Percentiles rank a stretch among this genome's conserved stretches.
phyloP scores from a whole-genome alignment of 2,888 invertebrate species.

The Cheilosia urbana region DNA sequence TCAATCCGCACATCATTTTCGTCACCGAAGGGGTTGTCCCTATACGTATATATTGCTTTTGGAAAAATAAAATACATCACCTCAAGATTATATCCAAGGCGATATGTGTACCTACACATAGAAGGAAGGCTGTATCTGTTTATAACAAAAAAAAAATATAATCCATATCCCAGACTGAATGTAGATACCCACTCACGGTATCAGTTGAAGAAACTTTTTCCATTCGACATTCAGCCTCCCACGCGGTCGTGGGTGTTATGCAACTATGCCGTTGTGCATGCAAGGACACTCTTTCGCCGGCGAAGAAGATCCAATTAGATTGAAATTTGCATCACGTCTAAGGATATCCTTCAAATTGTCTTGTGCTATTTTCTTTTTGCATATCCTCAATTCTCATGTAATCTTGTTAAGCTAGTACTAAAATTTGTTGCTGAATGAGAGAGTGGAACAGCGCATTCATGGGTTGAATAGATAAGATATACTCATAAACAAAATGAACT shows the following conservation, averaged over 20 bases:
- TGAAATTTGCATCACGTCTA: slow-evolving; percentile 21
- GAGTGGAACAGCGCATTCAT: neutral
- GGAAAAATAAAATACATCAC: neutral
- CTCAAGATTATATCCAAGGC: neutral
- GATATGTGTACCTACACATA: neutral
- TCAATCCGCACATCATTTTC: neutral
- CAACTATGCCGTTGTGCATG: neutral
- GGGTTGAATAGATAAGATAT: neutral
- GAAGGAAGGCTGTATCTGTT: neutral
- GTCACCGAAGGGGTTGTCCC: neutral
- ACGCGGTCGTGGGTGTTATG: neutral
- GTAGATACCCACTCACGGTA: too few relatives aligned
- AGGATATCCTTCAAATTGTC: slow-evolving; percentile 23
- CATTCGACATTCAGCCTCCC: too few relatives aligned
- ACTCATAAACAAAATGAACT: neutral
- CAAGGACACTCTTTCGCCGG: neutral
- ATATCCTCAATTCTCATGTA: neutral
- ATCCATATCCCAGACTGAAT: too few relatives aligned
- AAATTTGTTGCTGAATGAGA: slow-evolving; percentile 26
- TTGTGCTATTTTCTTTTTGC: slow-evolving; percentile 3
- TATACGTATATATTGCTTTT: neutral
- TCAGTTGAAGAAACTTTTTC: too few relatives aligned
- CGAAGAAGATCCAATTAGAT: slow-evolving; percentile 13
- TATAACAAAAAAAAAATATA: too few relatives aligned
- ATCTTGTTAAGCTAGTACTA: slow-evolving; percentile 31